These are phyloP conservation scores for Proisotoma minuta DNA, from an alignment of 2,888 invertebrate species.

Conservation along the genomic window DNA sequence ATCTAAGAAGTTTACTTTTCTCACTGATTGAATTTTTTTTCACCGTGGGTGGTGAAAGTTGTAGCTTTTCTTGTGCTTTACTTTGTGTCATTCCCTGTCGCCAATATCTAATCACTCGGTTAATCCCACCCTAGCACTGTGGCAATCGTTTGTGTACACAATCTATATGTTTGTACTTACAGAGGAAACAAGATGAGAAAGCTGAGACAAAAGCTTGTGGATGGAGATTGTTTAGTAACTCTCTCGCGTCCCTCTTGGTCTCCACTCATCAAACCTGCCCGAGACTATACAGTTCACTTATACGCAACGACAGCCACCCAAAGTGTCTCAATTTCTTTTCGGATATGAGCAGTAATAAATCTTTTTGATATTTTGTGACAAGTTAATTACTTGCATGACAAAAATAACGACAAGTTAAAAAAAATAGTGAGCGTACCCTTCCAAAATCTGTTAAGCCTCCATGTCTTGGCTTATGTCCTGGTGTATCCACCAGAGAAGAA, in stretches of 20 bases:
- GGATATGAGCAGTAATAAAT: no score
- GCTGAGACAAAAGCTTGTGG: no score
- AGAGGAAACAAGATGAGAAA: no score
- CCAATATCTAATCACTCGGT: constrained; percentile 5
- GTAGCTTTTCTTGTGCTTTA: neutral
- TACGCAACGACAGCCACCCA: no score
- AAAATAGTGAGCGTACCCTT: constrained; percentile 58
- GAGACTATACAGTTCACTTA: no score
- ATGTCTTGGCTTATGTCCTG: constrained; percentile 59
- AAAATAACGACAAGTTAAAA: neutral
- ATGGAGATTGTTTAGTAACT: no score
- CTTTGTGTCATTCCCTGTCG: neutral
- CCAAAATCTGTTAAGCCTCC: constrained; percentile 76
- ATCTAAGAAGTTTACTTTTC: constrained; percentile 24
- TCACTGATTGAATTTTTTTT: constrained; percentile 24
- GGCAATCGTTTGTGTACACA: no score
- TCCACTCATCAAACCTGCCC: no score
- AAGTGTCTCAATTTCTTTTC: no score
- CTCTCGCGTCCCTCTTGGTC: no score
- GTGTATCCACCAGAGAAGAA: constrained; percentile 60
- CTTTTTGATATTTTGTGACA: neutral
- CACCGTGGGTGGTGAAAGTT: constrained; percentile 13
- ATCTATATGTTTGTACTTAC: no score
- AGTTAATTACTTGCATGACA: neutral
- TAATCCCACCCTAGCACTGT: no score